Evolutionary conservation across 2,113 vertebrate genomes (phyloP).

Genomic region (Podarcis raffonei): DNA sequence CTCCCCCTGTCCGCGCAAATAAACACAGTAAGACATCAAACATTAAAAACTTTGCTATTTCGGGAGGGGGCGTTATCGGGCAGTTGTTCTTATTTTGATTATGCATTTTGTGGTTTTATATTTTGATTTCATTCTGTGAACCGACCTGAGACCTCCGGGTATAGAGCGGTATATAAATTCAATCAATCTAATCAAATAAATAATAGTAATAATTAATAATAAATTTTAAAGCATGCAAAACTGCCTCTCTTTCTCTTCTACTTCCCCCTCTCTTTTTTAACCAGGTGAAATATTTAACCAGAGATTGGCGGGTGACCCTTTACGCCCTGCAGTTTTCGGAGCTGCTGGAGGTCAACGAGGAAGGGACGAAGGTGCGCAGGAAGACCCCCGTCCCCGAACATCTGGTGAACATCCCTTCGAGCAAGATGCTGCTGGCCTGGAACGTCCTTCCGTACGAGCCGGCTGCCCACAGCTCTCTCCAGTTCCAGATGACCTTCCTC

Average conservation of each 20-base stretch:
- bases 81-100: no score
- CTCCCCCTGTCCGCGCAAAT: no score
- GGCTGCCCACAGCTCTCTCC: fast-evolving
- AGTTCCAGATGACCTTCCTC: conserved; percentile 49
- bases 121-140: no score
- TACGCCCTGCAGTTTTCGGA: conserved; percentile 73
- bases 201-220: no score
- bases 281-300: conserved; percentile 82
- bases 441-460: conserved; percentile 62
- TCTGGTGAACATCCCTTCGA: conserved; percentile 76
- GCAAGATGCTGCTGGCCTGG: conserved; percentile 80
- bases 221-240: fast-evolving
- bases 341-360: conserved; percentile 80
- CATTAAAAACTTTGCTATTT: no score
- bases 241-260: fast-evolving
- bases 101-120: no score
- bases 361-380: conserved; percentile 81
- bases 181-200: no score
- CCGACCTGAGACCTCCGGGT: no score
- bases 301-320: conserved; percentile 79
- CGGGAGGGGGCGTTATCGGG: no score
- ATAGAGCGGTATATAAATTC: no score
- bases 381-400: conserved; percentile 71
- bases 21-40: no score
- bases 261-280: fast-evolving